A percentile compares a stretch with the other conserved stretches of the same genome.
These are phyloP conservation scores for Nymphalis io DNA, from an alignment of 1,140 invertebrate genomes.

Conservation along the genomic window DNA sequence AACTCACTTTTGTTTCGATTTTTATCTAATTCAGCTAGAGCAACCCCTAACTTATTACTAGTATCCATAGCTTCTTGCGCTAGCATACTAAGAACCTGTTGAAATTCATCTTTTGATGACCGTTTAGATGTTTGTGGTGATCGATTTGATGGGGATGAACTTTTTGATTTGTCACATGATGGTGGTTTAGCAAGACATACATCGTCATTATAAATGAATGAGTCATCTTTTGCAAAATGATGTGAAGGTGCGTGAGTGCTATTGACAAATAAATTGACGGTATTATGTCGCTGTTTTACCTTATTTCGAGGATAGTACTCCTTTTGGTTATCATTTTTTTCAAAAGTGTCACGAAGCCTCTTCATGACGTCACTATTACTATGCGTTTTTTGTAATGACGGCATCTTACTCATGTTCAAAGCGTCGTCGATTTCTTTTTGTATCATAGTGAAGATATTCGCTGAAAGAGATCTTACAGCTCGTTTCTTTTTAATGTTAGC, in stretches of 20 bases:
- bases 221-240: conserved; percentile 77
- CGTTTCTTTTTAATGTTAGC: conserved; percentile 84
- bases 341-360: conserved; percentile 68
- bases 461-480: conserved; percentile 89
- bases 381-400: conserved; percentile 72
- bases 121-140: conserved; percentile 74
- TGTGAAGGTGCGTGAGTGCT: conserved; percentile 63
- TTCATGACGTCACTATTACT: conserved; percentile 77
- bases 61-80: conserved; percentile 82
- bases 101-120: conserved; percentile 78
- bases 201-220: conserved; percentile 76
- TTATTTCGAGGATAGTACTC: conserved; percentile 72
- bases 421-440: conserved; percentile 81
- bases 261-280: conserved; percentile 74
- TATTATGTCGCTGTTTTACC: conserved; percentile 79
- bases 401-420: conserved; percentile 64
- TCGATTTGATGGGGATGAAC: conserved; percentile 74
- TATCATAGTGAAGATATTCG: conserved; percentile 88
- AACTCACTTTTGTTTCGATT: conserved; percentile 69
- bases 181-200: conserved; percentile 73
- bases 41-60: conserved; percentile 77
- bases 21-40: conserved; percentile 77
- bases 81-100: conserved; percentile 82
- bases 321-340: conserved; percentile 67
- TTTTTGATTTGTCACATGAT: conserved; percentile 78